Conservation (phyloP, 1,140 invertebrate genomes). For the Eumaeus atala region DNA sequence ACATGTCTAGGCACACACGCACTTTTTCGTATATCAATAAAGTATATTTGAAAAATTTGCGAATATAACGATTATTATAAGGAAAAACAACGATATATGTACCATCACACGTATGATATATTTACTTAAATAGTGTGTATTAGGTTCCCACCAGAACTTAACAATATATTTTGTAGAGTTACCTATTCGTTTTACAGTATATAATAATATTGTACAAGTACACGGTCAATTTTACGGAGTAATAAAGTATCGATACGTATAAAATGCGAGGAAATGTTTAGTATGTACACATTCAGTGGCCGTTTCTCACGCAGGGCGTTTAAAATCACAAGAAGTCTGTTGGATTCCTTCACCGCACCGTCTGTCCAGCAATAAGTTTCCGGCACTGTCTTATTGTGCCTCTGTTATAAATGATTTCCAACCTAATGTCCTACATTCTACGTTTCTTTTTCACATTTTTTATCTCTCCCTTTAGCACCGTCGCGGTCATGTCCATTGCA, state of each 20-base stretch:
- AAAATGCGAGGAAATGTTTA: slow-evolving; percentile 11
- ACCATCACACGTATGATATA: too few species aligned
- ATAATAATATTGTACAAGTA: background rate
- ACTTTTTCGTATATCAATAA: too few species aligned
- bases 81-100: too few species aligned
- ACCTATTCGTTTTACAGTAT: background rate
- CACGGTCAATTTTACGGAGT: background rate
- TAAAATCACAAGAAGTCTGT: slow-evolving; percentile 26
- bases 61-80: too few species aligned
- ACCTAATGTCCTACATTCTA: slow-evolving; percentile 14
- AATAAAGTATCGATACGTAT: slow-evolving; percentile 2
- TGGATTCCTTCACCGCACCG: slow-evolving; percentile 29
- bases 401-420: slow-evolving; percentile 16
- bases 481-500: slow-evolving; percentile 22
- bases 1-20: too few species aligned
- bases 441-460: slow-evolving; percentile 15
- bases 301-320: slow-evolving; percentile 26
- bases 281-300: slow-evolving; percentile 18
- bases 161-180: too few species aligned
- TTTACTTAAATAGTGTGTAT: too few species aligned
- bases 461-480: slow-evolving; percentile 19
- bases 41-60: too few species aligned
- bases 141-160: too few species aligned
- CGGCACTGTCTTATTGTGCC: slow-evolving; percentile 35
- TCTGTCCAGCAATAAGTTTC: slow-evolving; percentile 29